Evolutionary conservation across 1,140 invertebrate genomes (phyloP).

Genomic region (Coptotermes formosanus): DNA sequence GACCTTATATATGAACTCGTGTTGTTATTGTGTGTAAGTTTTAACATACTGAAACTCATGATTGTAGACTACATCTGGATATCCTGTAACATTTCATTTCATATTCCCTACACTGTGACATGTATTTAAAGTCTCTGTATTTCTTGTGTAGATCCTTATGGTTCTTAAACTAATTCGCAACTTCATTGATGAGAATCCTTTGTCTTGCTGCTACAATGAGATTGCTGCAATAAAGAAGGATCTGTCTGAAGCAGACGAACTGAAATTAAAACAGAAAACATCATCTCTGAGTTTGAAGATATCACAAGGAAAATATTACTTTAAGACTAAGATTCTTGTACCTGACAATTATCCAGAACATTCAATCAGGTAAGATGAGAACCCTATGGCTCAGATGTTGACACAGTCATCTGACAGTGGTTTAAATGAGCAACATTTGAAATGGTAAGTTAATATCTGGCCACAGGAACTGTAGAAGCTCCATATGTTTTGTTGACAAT

Average conservation of each 20-base stretch:
- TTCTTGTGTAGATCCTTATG: conserved; percentile 49
- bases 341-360: conserved; percentile 65
- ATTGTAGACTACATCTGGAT: background rate
- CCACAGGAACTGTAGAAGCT: too few relatives aligned
- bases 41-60: background rate
- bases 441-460: too few relatives aligned
- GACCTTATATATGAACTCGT: background rate
- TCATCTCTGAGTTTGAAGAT: conserved; percentile 62
- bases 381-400: too few relatives aligned
- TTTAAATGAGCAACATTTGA: too few relatives aligned
- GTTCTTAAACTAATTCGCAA: conserved; percentile 62
- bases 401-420: too few relatives aligned
- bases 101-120: background rate
- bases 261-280: conserved; percentile 68
- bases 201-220: conserved; percentile 73
- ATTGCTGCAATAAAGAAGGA: conserved; percentile 61
- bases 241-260: conserved; percentile 52
- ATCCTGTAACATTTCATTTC: background rate
- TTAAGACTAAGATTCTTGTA: conserved; percentile 58
- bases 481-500: too few relatives aligned
- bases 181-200: conserved; percentile 70
- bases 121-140: background rate
- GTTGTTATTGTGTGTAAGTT: background rate
- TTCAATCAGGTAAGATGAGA: conserved; percentile 54
- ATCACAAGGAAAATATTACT: conserved; percentile 58